Conservation (phyloP, 1,140 invertebrate genomes). For the Dinoponera quadriceps region DNA sequence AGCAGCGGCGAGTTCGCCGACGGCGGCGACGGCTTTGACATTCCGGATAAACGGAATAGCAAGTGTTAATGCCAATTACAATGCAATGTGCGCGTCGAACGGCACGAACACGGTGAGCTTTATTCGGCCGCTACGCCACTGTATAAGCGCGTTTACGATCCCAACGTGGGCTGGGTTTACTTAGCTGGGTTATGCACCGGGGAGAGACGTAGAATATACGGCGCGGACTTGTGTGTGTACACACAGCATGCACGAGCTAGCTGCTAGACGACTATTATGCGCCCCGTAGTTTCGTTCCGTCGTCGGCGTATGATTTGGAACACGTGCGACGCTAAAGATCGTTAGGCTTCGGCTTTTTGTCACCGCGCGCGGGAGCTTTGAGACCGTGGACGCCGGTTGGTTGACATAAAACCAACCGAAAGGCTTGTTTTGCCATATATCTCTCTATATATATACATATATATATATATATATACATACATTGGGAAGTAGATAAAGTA, state of each 20-base stretch:
- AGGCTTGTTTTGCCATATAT: not conserved
- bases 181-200: slow-evolving; percentile 61
- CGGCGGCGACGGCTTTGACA: not conserved
- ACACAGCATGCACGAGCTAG: slow-evolving; percentile 31
- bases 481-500: not conserved
- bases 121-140: slow-evolving; percentile 63
- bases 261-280: slow-evolving; percentile 55
- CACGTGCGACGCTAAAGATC: slow-evolving; percentile 41
- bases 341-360: slow-evolving; percentile 34
- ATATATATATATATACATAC: not conserved
- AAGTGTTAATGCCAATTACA: slow-evolving; percentile 53
- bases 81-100: slow-evolving; percentile 32
- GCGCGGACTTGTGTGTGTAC: not conserved
- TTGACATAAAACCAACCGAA: not conserved
- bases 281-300: slow-evolving; percentile 32
- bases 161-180: slow-evolving; percentile 71
- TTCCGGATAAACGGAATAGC: slow-evolving; percentile 45
- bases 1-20: not conserved
- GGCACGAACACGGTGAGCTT: not conserved
- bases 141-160: slow-evolving; percentile 70
- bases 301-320: slow-evolving; percentile 39
- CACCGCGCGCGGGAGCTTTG: slow-evolving; percentile 27
- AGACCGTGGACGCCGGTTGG: not conserved
- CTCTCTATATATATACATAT: not conserved
- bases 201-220: slow-evolving; percentile 22